Base-by-base conservation (phyloP, 2,113 vertebrate species). In the Neodon shergylaensis region DNA sequence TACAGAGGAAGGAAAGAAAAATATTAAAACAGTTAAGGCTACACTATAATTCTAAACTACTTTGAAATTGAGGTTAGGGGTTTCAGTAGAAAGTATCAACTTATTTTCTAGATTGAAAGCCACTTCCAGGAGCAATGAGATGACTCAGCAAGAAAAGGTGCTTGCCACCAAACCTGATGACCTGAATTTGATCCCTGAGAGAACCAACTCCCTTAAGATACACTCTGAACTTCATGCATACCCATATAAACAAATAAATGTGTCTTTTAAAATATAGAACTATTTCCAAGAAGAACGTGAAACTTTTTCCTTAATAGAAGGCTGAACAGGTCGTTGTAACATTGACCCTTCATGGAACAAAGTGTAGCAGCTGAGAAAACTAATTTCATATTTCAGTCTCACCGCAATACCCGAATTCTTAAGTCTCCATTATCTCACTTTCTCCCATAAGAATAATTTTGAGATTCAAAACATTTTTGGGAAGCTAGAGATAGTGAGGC, bases 21-120 rank as follows among this genome's bases (percentile, higher is more conserved):
- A 81, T 13, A 63, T 24, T 68, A 73, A 91, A 91, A 49, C 17
- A 21, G 13, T 36, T 9, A 10, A 26, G 3, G 39, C 52, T 12
- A 73, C 14, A 68, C 58, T 68, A 63, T 54, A 83, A 92, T 90
- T 92, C 66, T 47, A 87, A 83, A 84, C 93, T 33, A 44, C 26
- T 74, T 94, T 72, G 65, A 91, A 92, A 85, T 94, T 72, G 52
- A 89, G 86, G 86, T 72, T 90, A 54, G 47, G 31, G n/a, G 33
- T 65, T 78, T 70, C 70, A 92, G 66, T 17, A 90, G 83, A 90
- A 83, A 94, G 76, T 36, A 91, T 6, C 24, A 77, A 91, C 79
- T 86, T 63, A 79, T 73, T 91, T 42, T 63, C 28, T 78, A 81
- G 13, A 87, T 49, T 73, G 85, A 44, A 47, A 66, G 44, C 61